Conservation (phyloP, 2,797 vertebrate species). For the Girardinus metallicus region DNA sequence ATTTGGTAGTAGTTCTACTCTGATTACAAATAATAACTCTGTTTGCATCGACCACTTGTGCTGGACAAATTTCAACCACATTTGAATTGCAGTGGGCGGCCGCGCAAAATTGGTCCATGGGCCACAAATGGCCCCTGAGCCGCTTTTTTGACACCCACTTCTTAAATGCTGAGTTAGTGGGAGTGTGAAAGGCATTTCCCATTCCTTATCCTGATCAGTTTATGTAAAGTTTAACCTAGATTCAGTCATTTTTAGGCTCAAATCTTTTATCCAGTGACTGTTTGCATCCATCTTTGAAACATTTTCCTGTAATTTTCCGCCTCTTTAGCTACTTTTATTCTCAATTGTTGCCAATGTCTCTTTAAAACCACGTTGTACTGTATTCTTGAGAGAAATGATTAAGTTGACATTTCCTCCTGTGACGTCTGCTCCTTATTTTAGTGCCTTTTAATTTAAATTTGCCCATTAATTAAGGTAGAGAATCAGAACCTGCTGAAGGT, state of each 20-base stretch:
- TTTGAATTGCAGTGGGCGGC: too few relatives aligned
- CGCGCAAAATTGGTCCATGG: too few relatives aligned
- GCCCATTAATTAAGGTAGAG: constrained; percentile 23
- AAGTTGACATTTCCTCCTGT: constrained; percentile 20
- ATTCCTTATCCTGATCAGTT: neutral
- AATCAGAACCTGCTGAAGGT: constrained; percentile 14
- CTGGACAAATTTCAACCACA: too few relatives aligned
- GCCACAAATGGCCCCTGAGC: too few relatives aligned
- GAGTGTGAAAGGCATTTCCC: neutral
- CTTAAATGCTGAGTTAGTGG: neutral
- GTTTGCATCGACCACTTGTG: too few relatives aligned
- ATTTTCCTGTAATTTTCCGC: too few relatives aligned
- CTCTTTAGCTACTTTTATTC: neutral
- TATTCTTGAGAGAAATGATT: constrained; percentile 16
- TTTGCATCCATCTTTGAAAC: neutral
- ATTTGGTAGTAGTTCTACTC: too few relatives aligned
- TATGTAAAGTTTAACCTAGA: neutral
- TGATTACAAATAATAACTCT: too few relatives aligned
- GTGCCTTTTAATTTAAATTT: constrained; percentile 28
- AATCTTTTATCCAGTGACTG: neutral
- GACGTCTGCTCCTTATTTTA: constrained; percentile 13
- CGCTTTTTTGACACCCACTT: too few relatives aligned
- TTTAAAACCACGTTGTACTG: constrained; percentile 1
- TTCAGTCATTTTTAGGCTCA: neutral
- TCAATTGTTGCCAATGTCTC: constrained; percentile 5